Conservation (phyloP, 1,140 invertebrate genomes). For the Drosophila nikananu region DNA sequence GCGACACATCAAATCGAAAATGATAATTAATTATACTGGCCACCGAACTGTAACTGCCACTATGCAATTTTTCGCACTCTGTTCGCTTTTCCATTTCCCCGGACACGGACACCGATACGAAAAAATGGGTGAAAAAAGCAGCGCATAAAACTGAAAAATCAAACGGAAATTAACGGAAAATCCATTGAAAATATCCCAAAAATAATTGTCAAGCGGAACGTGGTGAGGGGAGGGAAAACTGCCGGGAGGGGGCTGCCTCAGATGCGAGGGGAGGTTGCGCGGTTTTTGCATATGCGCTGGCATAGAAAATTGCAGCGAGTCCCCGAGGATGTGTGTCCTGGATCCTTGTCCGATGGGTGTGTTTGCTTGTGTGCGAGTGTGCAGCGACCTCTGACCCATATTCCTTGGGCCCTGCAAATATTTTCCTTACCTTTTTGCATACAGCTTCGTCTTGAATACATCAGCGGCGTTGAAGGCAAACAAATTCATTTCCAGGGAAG, state of each 20-base stretch:
- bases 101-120: slow-evolving; percentile 11
- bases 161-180: slow-evolving; percentile 61
- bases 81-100: slow-evolving; percentile 36
- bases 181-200: slow-evolving; percentile 67
- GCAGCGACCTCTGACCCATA: slow-evolving; percentile 67
- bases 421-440: slow-evolving; percentile 68
- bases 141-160: slow-evolving; percentile 54
- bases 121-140: slow-evolving; percentile 39
- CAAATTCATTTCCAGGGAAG: slow-evolving; percentile 61
- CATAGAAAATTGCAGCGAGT: slow-evolving; percentile 67
- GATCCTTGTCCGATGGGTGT: neutral
- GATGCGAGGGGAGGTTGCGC: slow-evolving; percentile 19
- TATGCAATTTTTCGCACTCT: slow-evolving; percentile 51
- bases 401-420: slow-evolving; percentile 61
- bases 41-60: slow-evolving; percentile 30
- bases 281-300: slow-evolving; percentile 70
- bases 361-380: slow-evolving; percentile 35
- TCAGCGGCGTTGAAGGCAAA: slow-evolving; percentile 50
- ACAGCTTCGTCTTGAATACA: slow-evolving; percentile 38
- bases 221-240: slow-evolving; percentile 24
- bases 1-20: slow-evolving; percentile 70
- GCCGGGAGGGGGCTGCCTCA: neutral
- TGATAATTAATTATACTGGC: slow-evolving; percentile 72
- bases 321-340: slow-evolving; percentile 11
- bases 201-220: slow-evolving; percentile 72